Conservation (phyloP, 37 sponge, comb jelly and placozoan genomes). For the Amphimedon queenslandica region DNA sequence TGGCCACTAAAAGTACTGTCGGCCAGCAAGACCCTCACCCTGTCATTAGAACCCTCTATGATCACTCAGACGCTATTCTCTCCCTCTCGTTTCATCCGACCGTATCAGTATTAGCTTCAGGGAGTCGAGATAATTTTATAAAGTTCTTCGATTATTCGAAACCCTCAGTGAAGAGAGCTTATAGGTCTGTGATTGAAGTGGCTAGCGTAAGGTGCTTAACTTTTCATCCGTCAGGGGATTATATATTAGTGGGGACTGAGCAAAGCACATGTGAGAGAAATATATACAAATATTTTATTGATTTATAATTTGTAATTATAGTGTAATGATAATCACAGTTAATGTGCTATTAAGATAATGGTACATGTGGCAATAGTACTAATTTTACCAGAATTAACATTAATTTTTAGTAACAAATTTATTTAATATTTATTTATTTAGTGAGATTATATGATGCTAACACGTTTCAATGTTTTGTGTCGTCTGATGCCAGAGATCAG, state of each 20-base stretch:
- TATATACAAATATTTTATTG: neutral
- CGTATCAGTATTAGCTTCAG: slow-evolving; percentile 81
- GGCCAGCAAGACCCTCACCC: slow-evolving; percentile 78
- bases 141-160: slow-evolving; percentile 93
- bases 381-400: no score
- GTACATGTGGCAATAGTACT: no score
- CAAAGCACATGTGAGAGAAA: slow-evolving; percentile 65
- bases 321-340: no score
- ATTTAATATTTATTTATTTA: slow-evolving; percentile 17
- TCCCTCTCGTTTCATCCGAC: slow-evolving; percentile 89
- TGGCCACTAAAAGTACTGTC: slow-evolving; percentile 69
- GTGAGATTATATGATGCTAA: slow-evolving; percentile 88
- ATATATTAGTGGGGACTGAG: slow-evolving; percentile 81
- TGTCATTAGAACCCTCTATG: slow-evolving; percentile 86
- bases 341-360: no score
- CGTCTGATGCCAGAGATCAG: slow-evolving; percentile 86
- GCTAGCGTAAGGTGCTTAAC: slow-evolving; percentile 51
- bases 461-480: slow-evolving; percentile 90
- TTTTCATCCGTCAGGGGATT: slow-evolving; percentile 93
- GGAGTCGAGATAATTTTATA: slow-evolving; percentile 80
- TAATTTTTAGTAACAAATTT: no score
- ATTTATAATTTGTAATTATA: no score
- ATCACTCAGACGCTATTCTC: slow-evolving; percentile 73
- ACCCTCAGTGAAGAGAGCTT: slow-evolving; percentile 78
- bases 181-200: slow-evolving; percentile 70